phyloP scores from a whole-genome alignment of 2,797 vertebrate species.

The Enteromius viviparus region DNA sequence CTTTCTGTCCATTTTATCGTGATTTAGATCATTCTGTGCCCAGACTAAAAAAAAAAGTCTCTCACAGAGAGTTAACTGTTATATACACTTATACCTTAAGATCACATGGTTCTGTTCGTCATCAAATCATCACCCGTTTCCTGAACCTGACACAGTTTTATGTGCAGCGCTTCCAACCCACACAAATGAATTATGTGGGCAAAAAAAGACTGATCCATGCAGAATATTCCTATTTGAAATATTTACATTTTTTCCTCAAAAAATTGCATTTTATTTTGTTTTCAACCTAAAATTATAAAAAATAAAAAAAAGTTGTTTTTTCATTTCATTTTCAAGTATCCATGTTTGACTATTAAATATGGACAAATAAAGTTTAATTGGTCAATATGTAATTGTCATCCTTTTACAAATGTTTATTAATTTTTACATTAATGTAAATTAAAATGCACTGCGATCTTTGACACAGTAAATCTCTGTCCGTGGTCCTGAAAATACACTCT shows the following conservation, averaged over 20 bases:
- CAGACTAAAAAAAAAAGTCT: background rate
- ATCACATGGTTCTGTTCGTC: constrained; percentile 13
- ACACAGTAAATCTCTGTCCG: background rate
- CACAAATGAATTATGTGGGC: background rate
- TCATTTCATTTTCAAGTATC: background rate
- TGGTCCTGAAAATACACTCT: constrained; percentile 14
- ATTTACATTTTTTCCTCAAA: background rate
- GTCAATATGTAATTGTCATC: background rate
- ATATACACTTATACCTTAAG: background rate
- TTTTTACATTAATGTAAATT: background rate
- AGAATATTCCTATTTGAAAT: too few relatives aligned
- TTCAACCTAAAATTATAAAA: background rate
- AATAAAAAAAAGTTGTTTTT: too few relatives aligned
- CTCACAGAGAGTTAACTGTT: background rate
- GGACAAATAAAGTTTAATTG: background rate
- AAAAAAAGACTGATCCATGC: background rate
- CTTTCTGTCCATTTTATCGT: background rate
- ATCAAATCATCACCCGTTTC: constrained; percentile 22
- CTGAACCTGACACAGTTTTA: constrained; percentile 16
- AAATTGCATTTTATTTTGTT: background rate
- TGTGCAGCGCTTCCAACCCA: background rate
- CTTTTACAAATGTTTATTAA: background rate
- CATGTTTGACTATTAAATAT: background rate
- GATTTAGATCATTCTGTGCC: constrained; percentile 1
- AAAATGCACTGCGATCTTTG: background rate